Evolutionary conservation across 2,888 invertebrate species (phyloP), one percentile per base, ranked within the genome.

Genomic region (Plebejus melissa): DNA sequence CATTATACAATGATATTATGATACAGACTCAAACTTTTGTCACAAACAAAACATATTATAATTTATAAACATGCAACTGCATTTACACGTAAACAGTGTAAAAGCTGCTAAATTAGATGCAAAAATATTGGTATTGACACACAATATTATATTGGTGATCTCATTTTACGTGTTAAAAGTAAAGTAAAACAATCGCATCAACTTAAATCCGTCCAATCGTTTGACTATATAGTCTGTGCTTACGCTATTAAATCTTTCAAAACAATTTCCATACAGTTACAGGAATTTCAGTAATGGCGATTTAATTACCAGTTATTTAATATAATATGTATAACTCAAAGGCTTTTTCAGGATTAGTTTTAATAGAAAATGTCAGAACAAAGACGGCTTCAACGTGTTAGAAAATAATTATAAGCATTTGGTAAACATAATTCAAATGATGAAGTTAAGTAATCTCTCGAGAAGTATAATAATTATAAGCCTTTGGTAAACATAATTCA

Each of bases 211-310:
- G 54, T 54, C 50, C 50, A 50, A 50, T 50, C 4, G 50, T 50
- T 41, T 4, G 41, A 3, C 46, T 71, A 13, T 71, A 13, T 13
- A 71, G 71, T 71, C n/a, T 71, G 46, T 11, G 46, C 70, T 46
- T 22, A n/a, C 22, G 11, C 28, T 71, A 28, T 46, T 46, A 71
- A 71, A 71, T 71, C 71, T 22, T 71, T 41, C 41, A 41, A 71
- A 71, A 22, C 71, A 71, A 71, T 75, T 75, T 74, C 60, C 41
- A 74, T 65, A 32, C 28, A 46, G 41, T 46, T 71, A 71, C 71
- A 22, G 32, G 32, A 65, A 71, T 71, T 46, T 46, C 11, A 46
- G 41, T 71, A 71, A 46, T 71, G 22, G 41, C 22, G 4, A 46
- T 22, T 16, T 41, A 71, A 71, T 71, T 46, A 38, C n/a, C 11